Percentiles rank a stretch among this genome's conserved stretches.
Conservation (phyloP, 2,888 invertebrate genomes). For the Drosophila robusta region DNA sequence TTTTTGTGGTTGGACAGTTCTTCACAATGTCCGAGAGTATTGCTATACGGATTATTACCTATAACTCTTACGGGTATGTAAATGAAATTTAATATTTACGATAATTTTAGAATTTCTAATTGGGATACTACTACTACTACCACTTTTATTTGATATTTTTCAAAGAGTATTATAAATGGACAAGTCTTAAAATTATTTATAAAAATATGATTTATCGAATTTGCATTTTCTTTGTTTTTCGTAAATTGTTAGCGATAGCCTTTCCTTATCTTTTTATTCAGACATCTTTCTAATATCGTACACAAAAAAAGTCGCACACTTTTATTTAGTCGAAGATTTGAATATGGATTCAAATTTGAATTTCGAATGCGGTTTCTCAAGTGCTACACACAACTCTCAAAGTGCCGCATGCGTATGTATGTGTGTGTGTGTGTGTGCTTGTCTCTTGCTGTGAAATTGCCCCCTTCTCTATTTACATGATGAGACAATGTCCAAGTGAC, state of each 20-base stretch:
- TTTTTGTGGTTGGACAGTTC: slow-evolving; percentile 40
- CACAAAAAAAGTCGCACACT: background rate
- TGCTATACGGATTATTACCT: no score
- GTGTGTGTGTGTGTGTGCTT: slow-evolving; percentile 3
- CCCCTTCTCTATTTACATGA: slow-evolving; percentile 29
- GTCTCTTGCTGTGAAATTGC: slow-evolving; percentile 31
- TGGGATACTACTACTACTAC: no score
- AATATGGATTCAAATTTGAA: slow-evolving; percentile 4
- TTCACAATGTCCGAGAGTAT: background rate
- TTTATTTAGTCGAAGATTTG: background rate
- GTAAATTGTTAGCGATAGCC: background rate
- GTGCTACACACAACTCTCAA: slow-evolving; percentile 1
- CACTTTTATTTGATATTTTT: no score
- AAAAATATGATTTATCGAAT: no score
- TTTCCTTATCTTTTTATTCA: background rate
- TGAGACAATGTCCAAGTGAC: slow-evolving; percentile 65
- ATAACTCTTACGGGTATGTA: no score
- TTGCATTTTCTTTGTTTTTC: no score
- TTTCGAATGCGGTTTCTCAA: slow-evolving; percentile 11
- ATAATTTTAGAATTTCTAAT: no score
- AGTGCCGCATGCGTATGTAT: background rate
- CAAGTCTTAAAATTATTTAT: no score
- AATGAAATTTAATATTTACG: no score
- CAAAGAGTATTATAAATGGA: no score
- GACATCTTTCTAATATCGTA: no score